A percentile compares a stretch with the other conserved stretches of the same genome.
phyloP scores from a whole-genome alignment of 1,140 invertebrate genomes.

The Brachionus koreanus region DNA sequence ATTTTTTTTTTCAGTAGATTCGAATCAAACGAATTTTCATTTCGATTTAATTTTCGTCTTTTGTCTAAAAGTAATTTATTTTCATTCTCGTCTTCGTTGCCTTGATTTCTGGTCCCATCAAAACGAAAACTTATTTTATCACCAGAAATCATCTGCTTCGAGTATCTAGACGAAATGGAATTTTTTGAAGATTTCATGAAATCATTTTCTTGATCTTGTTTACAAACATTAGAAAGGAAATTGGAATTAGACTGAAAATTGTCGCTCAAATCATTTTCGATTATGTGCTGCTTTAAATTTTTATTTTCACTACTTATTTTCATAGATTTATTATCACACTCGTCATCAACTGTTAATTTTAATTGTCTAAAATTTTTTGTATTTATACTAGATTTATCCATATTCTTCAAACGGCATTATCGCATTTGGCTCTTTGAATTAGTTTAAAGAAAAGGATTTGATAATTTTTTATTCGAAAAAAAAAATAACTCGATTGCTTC shows the following conservation, averaged over 20 bases:
- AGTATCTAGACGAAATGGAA: background rate
- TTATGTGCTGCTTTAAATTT: background rate
- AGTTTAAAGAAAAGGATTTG: background rate
- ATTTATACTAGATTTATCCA: constrained; percentile 6
- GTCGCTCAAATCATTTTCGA: background rate
- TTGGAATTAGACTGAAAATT: background rate
- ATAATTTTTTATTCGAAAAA: background rate
- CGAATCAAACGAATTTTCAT: background rate
- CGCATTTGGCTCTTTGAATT: background rate
- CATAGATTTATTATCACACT: background rate
- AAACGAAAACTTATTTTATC: background rate
- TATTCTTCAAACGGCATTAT: constrained; percentile 31
- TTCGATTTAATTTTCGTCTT: background rate
- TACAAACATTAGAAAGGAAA: background rate
- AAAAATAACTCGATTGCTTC: background rate
- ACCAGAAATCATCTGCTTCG: background rate
- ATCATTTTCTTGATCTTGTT: constrained; percentile 12
- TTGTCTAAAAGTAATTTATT: background rate
- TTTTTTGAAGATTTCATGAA: constrained; percentile 23
- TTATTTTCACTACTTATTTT: background rate
- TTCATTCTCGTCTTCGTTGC: background rate
- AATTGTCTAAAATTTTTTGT: background rate
- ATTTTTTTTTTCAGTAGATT: background rate
- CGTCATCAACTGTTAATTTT: constrained; percentile 10
- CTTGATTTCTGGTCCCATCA: background rate